These are phyloP conservation scores for Andinoacara biseriatus DNA, from an alignment of 2,113 vertebrate genomes.

Conservation along the genomic window DNA sequence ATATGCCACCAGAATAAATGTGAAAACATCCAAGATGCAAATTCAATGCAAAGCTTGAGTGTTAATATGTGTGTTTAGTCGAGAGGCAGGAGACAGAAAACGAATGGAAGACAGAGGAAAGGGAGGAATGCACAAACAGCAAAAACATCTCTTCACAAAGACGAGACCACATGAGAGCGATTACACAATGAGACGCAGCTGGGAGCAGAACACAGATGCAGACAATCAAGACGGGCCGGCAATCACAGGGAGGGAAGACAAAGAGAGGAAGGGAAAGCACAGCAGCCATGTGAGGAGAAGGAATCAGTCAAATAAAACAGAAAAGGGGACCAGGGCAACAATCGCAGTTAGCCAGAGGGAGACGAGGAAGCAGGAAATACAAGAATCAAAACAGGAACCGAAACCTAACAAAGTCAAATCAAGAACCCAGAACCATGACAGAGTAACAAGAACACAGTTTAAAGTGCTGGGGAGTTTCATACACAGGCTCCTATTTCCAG, in stretches of 20 bases:
- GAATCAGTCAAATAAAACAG: not conserved
- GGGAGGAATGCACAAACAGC: not conserved
- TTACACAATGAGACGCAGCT: not conserved
- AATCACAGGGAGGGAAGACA: not conserved
- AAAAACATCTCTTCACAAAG: not conserved
- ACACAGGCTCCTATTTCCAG: not conserved
- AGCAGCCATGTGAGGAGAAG: not conserved
- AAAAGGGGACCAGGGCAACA: accelerated
- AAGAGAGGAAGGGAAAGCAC: not conserved
- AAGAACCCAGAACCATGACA: not conserved
- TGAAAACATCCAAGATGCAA: not conserved
- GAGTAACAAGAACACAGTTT: not conserved
- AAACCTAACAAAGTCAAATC: too few species aligned
- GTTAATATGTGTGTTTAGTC: not conserved
- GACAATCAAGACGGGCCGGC: not conserved
- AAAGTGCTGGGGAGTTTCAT: not conserved
- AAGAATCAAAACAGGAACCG: not conserved
- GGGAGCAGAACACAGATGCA: not conserved
- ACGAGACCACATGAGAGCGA: not conserved
- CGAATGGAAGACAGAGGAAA: accelerated
- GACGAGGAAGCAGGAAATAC: not conserved
- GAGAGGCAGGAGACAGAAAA: not conserved
- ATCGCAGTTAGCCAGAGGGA: not conserved
- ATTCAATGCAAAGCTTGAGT: not conserved
- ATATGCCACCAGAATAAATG: too few species aligned